Percentiles rank a stretch among this genome's conserved stretches.
Evolutionary conservation across 1,140 invertebrate genomes (phyloP).

Genomic region (Apis florea): DNA sequence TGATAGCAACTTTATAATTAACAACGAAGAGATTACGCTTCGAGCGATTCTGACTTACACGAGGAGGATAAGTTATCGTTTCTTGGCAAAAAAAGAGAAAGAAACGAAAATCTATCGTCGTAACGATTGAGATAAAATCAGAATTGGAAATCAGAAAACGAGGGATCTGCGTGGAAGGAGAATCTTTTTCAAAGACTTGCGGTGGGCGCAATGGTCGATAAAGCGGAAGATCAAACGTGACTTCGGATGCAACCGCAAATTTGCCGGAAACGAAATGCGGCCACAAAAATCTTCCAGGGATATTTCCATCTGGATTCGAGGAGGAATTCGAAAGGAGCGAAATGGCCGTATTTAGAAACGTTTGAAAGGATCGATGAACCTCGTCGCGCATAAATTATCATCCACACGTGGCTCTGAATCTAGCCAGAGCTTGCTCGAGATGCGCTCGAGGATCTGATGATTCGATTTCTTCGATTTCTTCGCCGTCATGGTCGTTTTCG

Average conservation of each 20-base stretch:
- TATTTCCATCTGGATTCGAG: background rate
- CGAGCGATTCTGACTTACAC: too few species aligned
- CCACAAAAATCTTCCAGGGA: slow-evolving; percentile 1
- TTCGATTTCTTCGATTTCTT: background rate
- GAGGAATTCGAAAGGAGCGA: background rate
- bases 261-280: slow-evolving; percentile 46
- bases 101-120: background rate
- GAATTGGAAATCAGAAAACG: background rate
- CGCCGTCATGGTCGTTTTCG: slow-evolving; percentile 8
- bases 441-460: background rate
- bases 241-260: slow-evolving; percentile 27
- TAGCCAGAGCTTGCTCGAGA: background rate
- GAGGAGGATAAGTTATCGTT: too few species aligned
- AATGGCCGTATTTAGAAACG: background rate
- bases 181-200: background rate
- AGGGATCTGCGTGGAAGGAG: too few species aligned
- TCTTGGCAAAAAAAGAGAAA: too few species aligned
- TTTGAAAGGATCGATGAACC: background rate
- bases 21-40: too few species aligned
- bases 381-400: background rate
- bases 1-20: too few species aligned
- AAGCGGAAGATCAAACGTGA: slow-evolving; percentile 16
- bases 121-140: background rate
- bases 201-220: background rate
- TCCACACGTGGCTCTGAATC: too few species aligned